Base-by-base conservation (phyloP, 1,140 invertebrate genomes). In the Homarus americanus region DNA sequence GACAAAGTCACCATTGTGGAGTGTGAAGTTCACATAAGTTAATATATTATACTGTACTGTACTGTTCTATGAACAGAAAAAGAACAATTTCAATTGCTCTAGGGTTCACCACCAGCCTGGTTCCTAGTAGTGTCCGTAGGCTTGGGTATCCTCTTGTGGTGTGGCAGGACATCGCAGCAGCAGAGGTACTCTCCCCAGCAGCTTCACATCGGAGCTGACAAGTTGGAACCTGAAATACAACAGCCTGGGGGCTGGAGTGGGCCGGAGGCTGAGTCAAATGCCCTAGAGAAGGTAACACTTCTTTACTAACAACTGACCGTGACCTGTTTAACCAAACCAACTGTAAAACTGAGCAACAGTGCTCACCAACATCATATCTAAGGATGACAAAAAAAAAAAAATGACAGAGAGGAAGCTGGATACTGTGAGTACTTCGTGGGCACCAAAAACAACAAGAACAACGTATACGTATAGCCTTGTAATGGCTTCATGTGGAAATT, bases 201-300 rank as follows among this genome's bases (percentile, higher is more conserved):
- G 69, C 80, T 63, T 66, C 80, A 63, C 49, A 28, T 63, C 38
- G 72, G 63, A 83, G 40, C 44, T 69, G 88, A 44, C 32, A n/a
- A 49, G 88, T 44, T 53, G 87, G 79, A 44, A 83, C 82, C 88
- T 90, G 88, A 82, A 90, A 90, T 72, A 90, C 49, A 90, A 73
- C 69, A 83, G 79, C 84, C 79, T 73, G 73, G 88, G 88, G 88
- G 88, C 88, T 90, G 88, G 72, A 53, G 80, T 90, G 73, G 82
- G 44, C 82, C 82, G 53, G 88, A 90, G 80, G 80, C 49, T 75
- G 75, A 72, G 86, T 63, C 49, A 80, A 53, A 53, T 72, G 38
- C 80, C 82, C 72, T 32, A 17, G 40, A 85, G 38, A 41, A 58
- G 79, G 49, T 44, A 15, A 82, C 53, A 79, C 40, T 40, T 49